These are phyloP conservation scores for Tridacna gigas DNA, from an alignment of 2,888 invertebrate genomes.

Conservation along the genomic window DNA sequence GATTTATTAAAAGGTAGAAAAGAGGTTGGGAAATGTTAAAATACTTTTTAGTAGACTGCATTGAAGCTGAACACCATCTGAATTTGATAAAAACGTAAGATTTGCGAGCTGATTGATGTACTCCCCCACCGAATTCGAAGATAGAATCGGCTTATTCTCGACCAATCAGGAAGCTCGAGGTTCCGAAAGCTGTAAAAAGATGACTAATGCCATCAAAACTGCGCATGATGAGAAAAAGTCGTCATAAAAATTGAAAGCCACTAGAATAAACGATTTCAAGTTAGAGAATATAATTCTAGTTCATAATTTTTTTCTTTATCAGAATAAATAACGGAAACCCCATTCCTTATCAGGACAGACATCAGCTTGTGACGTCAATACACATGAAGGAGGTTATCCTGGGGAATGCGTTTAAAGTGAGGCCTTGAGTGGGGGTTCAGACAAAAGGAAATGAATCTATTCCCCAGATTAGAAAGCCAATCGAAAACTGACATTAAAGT, in stretches of 20 bases:
- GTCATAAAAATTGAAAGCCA: too few relatives aligned
- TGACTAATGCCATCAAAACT: constrained; percentile 25
- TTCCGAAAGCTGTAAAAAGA: constrained; percentile 17
- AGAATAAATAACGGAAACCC: neutral
- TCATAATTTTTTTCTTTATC: neutral
- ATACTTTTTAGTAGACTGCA: too few relatives aligned
- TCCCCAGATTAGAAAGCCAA: neutral
- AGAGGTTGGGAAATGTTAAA: too few relatives aligned
- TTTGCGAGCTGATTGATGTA: neutral
- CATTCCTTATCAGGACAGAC: constrained; percentile 15
- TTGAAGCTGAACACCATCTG: too few relatives aligned
- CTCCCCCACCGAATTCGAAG: neutral
- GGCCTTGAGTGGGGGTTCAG: neutral
- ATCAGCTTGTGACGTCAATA: constrained; percentile 19
- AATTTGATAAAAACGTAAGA: too few relatives aligned
- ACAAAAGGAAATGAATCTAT: neutral
- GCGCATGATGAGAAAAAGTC: constrained; percentile 1
- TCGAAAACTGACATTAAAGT: too few relatives aligned
- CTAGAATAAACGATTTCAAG: too few relatives aligned
- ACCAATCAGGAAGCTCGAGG: constrained; percentile 29
- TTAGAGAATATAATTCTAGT: too few relatives aligned
- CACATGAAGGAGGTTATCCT: neutral
- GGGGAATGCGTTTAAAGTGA: neutral
- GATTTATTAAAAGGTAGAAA: too few relatives aligned
- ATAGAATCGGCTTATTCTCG: constrained; percentile 4